These are phyloP conservation scores for Limonius californicus DNA, from an alignment of 1,140 invertebrate genomes.

Conservation along the genomic window DNA sequence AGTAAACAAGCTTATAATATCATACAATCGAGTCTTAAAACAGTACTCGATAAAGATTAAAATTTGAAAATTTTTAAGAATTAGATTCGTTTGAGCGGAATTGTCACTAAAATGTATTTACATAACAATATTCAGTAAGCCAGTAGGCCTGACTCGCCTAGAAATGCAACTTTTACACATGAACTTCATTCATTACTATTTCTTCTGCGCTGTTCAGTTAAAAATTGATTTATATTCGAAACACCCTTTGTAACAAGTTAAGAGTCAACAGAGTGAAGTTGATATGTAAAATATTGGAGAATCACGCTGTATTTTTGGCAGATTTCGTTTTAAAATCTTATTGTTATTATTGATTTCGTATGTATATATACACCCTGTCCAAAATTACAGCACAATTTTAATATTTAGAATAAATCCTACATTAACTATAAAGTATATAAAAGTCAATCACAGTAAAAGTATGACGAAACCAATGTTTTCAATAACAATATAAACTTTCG, in stretches of 20 bases:
- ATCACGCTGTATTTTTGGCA: conserved; percentile 1
- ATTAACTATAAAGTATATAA: not conserved
- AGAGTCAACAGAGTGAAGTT: conserved; percentile 9
- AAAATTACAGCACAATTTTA: conserved; percentile 4
- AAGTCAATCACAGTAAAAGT: not conserved
- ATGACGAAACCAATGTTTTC: not conserved
- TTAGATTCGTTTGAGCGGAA: conserved; percentile 12
- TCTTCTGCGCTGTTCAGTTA: not conserved
- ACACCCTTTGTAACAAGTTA: not conserved
- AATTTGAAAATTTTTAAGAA: conserved; percentile 12
- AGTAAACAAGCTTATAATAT: conserved; percentile 13
- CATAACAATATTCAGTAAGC: conserved; percentile 3
- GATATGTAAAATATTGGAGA: conserved; percentile 6
- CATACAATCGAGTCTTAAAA: conserved; percentile 12
- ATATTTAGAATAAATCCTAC: conserved; percentile 3
- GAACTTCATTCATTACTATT: conserved; percentile 6
- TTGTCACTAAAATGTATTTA: conserved; percentile 6
- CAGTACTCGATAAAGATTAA: conserved; percentile 13
- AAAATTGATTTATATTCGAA: not conserved
- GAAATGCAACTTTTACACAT: conserved; percentile 10
- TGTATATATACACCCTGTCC: not conserved
- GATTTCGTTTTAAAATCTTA: not conserved
- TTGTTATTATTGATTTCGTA: not conserved
- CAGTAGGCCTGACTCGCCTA: not conserved
- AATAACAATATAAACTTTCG: not conserved